phyloP scores from a whole-genome alignment of 2,113 vertebrate genomes.

The Ptychochromis oligacanthus region DNA sequence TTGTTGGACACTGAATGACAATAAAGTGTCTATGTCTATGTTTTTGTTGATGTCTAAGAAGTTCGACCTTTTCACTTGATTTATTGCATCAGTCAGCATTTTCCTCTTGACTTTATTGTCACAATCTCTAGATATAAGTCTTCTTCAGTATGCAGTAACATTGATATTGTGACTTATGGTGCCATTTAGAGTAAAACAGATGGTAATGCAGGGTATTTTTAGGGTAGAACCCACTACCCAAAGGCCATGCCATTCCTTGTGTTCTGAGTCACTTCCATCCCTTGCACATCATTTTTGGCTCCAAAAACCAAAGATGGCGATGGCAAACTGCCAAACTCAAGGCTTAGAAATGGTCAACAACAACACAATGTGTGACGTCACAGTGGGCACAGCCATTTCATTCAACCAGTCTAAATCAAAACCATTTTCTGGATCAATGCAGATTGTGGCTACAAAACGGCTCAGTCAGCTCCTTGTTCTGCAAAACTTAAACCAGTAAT shows the following conservation, averaged over 20 bases:
- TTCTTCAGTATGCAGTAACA: neutral
- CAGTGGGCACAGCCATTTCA: too few relatives aligned
- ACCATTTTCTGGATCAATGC: constrained; percentile 18
- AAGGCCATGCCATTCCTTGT: neutral
- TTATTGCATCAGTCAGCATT: neutral
- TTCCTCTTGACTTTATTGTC: neutral
- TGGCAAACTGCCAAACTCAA: neutral
- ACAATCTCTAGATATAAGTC: neutral
- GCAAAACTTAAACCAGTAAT: constrained; percentile 1
- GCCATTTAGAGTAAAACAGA: neutral
- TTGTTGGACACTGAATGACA: too few relatives aligned
- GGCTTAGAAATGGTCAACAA: neutral
- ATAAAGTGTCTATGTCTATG: too few relatives aligned
- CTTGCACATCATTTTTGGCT: neutral
- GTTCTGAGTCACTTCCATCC: neutral
- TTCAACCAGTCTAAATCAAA: neutral
- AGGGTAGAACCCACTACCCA: neutral
- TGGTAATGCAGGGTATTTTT: neutral
- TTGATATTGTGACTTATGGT: neutral
- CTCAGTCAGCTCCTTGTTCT: constrained; percentile 20
- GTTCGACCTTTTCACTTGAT: neutral
- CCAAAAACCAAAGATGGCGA: neutral
- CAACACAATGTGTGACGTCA: neutral
- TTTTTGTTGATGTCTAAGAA: too few relatives aligned
- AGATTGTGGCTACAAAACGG: neutral